Percentiles rank a stretch among this genome's conserved stretches.
Conservation (phyloP, 2,797 vertebrate genomes). For the Babyrousa celebensis region DNA sequence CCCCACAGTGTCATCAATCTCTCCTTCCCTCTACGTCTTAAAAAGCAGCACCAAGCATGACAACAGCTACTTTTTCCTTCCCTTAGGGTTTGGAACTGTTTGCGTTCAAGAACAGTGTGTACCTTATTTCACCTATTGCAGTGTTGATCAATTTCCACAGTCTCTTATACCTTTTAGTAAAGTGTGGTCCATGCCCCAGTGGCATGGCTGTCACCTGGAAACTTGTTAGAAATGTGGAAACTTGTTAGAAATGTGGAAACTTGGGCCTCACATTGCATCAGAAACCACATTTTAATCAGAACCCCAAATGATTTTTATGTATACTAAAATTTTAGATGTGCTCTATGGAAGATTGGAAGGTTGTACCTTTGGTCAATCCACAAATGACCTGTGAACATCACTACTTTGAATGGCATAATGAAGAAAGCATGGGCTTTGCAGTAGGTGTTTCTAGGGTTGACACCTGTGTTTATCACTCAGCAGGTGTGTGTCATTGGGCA, state of each 20-base stretch:
- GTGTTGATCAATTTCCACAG: not conserved
- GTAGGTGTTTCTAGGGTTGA: not conserved
- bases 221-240: not conserved
- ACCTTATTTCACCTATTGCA: not conserved
- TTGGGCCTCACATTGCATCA: not conserved
- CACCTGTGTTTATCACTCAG: not conserved
- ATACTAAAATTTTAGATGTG: constrained; percentile 54
- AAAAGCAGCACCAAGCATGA: not conserved
- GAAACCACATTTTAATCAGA: constrained; percentile 27
- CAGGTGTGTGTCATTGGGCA: not conserved
- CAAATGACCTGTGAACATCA: not conserved
- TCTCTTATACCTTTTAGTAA: not conserved
- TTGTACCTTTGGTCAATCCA: not conserved
- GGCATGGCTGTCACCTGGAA: not conserved
- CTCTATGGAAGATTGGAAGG: constrained; percentile 17
- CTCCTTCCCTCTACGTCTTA: not conserved
- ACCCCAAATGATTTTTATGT: not conserved
- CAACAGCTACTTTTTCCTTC: not conserved
- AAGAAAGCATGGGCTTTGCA: not conserved
- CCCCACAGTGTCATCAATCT: not conserved
- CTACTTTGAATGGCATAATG: not conserved
- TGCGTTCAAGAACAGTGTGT: not conserved
- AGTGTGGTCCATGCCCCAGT: not conserved
- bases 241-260: not conserved
- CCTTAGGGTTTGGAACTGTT: not conserved